A percentile compares a stretch with the other conserved stretches of the same genome.
These are phyloP conservation scores for Neotoxoptera formosana DNA, from an alignment of 1,140 invertebrate species.

Conservation along the genomic window DNA sequence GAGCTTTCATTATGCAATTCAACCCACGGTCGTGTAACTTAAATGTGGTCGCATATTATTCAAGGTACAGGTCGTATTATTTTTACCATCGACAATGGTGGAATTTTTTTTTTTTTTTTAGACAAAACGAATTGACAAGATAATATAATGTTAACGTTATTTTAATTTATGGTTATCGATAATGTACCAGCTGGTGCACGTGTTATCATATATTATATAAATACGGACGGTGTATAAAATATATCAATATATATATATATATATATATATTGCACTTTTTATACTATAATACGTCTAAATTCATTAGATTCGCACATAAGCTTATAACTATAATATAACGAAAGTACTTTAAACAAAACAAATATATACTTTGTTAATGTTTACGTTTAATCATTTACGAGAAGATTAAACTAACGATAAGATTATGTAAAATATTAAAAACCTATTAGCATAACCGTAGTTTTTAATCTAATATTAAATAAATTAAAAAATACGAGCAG, in stretches of 20 bases:
- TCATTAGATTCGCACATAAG: no score
- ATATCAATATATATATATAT: no score
- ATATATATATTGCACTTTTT: no score
- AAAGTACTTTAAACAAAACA: no score
- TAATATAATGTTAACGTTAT: background rate
- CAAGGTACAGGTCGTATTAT: background rate
- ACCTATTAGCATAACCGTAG: background rate
- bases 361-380: no score
- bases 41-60: background rate
- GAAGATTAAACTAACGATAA: background rate
- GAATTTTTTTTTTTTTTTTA: background rate
- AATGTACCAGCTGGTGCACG: background rate
- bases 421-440: background rate
- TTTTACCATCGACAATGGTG: background rate
- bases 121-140: background rate
- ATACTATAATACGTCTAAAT: no score
- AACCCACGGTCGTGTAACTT: background rate
- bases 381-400: background rate
- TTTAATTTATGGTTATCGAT: background rate
- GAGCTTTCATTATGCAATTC: background rate
- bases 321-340: no score
- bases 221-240: background rate
- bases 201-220: background rate
- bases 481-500: background rate
- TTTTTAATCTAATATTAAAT: background rate